Conservation (phyloP, 1,140 invertebrate species). For the honey bee (Apis mellifera) region DNA sequence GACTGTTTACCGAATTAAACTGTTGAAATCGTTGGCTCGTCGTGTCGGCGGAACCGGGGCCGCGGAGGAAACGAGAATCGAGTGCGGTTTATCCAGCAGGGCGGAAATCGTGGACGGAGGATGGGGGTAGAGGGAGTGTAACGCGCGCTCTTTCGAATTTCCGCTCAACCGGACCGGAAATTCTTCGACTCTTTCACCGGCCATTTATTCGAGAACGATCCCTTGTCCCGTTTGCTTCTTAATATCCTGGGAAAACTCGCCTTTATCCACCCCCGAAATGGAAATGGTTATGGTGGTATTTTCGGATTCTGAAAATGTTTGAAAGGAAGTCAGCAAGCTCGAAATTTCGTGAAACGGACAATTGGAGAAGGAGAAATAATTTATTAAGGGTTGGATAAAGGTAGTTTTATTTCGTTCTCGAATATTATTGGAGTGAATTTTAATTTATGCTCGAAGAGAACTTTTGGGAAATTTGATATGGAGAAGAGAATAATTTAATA, state of each 20-base stretch:
- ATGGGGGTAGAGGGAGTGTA: no score
- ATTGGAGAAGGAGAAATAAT: no score
- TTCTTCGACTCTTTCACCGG: neutral
- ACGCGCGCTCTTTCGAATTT: neutral
- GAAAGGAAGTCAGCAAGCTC: neutral
- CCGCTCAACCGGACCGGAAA: neutral
- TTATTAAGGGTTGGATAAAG: no score
- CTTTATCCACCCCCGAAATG: no score
- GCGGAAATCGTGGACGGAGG: neutral
- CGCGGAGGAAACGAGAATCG: neutral
- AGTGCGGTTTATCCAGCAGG: neutral
- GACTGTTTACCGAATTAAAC: constrained; percentile 51
- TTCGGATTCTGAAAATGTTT: neutral
- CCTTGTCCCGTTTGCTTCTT: neutral
- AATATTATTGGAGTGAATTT: no score
- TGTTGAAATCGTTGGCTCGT: constrained; percentile 17
- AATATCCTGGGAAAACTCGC: neutral
- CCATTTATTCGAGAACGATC: neutral
- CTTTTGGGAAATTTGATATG: no score
- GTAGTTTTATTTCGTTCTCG: no score
- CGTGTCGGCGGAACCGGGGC: neutral
- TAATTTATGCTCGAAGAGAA: no score
- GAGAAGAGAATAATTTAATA: no score
- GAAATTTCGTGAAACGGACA: no score
- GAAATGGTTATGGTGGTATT: no score